phyloP scores from a whole-genome alignment of 1,140 invertebrate genomes.

The Elymnias hypermnestra region DNA sequence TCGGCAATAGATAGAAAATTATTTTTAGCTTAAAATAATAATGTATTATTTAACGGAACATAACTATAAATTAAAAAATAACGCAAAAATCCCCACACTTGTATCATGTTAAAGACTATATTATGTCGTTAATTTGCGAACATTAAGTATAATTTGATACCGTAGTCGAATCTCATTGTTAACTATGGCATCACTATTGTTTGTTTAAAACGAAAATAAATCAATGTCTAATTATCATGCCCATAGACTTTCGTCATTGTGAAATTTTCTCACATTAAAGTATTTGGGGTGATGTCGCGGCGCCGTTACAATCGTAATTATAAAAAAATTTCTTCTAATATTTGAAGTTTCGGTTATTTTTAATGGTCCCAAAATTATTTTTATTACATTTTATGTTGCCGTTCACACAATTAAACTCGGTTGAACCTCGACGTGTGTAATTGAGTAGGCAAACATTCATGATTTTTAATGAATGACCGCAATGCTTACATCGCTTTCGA shows the following conservation, averaged over 20 bases:
- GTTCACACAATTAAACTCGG: conserved; percentile 48
- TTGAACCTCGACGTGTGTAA: conserved; percentile 37
- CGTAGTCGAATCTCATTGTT: conserved; percentile 11
- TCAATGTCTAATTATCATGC: conserved; percentile 36
- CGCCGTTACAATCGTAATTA: conserved; percentile 42
- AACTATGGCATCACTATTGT: conserved; percentile 17
- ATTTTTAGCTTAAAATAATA: no score
- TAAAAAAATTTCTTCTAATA: conserved; percentile 53
- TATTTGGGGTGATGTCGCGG: conserved; percentile 23
- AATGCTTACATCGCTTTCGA: conserved; percentile 34
- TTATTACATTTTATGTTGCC: conserved; percentile 39
- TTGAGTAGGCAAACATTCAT: conserved; percentile 40
- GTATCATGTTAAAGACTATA: no score
- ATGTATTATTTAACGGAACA: no score
- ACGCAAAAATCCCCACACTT: no score
- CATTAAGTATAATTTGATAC: conserved; percentile 13
- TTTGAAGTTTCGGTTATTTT: conserved; percentile 39
- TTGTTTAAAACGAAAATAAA: conserved; percentile 28
- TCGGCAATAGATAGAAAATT: no score
- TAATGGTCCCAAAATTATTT: conserved; percentile 52
- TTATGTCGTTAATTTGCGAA: no score
- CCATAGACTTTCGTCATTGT: conserved; percentile 33
- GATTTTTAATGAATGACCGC: conserved; percentile 41
- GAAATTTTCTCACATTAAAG: conserved; percentile 50
- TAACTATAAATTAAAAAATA: no score